Conservation (phyloP, 2,113 vertebrate genomes). For the Mionectes macconnelli region DNA sequence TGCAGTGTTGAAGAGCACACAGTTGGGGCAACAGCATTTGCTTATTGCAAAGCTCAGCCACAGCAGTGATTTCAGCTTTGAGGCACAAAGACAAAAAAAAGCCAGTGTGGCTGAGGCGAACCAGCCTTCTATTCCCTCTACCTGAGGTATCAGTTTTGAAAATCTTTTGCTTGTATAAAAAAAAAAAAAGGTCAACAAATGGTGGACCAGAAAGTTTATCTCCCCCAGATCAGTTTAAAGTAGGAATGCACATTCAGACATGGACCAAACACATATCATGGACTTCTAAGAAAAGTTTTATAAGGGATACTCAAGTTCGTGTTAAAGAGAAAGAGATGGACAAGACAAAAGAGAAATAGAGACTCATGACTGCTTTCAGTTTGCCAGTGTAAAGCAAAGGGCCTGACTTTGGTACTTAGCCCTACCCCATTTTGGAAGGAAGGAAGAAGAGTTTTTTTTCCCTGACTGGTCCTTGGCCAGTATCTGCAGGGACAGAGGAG, state of each 20-base stretch:
- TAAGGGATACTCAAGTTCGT: neutral
- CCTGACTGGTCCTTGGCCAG: neutral
- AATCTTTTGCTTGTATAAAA: neutral
- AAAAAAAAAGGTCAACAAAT: neutral
- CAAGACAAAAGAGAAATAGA: neutral
- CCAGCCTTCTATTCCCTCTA: neutral
- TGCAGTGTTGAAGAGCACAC: neutral
- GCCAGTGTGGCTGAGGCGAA: neutral
- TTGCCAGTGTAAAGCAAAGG: neutral
- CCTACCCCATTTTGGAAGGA: neutral
- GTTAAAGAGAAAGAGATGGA: neutral
- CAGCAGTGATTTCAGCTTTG: neutral
- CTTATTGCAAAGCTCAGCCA: neutral
- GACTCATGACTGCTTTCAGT: neutral
- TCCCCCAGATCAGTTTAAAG: neutral
- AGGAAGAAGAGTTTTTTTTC: neutral
- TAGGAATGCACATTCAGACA: neutral
- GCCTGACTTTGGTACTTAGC: neutral
- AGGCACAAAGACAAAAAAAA: neutral
- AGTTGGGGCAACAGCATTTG: neutral
- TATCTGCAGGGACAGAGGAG: neutral
- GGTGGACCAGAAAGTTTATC: neutral
- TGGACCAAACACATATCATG: neutral
- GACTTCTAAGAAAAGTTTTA: neutral
- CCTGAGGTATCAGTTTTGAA: neutral